Evolutionary conservation across 2,888 invertebrate species (phyloP).

Genomic region (Neuroscelio doddi): DNA sequence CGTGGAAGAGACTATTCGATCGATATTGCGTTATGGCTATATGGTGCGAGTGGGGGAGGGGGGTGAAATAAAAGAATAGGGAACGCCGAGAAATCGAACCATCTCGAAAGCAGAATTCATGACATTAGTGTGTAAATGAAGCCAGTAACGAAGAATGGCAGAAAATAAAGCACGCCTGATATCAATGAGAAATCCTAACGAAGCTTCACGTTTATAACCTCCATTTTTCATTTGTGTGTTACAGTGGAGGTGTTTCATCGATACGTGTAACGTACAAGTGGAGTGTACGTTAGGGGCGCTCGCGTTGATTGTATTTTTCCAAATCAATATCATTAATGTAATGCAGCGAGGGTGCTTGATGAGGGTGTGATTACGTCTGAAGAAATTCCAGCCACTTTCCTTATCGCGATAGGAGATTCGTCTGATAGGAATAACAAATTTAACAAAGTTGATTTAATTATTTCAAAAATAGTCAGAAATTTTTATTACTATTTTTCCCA

Average conservation of each 20-base stretch:
- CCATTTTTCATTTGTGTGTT: constrained; percentile 31
- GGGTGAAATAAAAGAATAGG: too few species aligned
- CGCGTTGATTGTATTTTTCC: constrained; percentile 64
- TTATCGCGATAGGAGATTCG: too few species aligned
- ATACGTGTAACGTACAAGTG: constrained; percentile 9
- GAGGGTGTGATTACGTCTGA: constrained; percentile 54
- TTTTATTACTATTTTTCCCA: not conserved
- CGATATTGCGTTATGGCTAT: constrained; percentile 35
- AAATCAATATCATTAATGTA: constrained; percentile 69
- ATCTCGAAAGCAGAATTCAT: constrained; percentile 28
- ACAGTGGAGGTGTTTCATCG: constrained; percentile 16
- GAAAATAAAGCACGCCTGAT: too few species aligned
- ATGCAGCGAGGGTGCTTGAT: constrained; percentile 67
- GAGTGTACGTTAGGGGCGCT: constrained; percentile 9
- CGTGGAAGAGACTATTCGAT: constrained; percentile 40
- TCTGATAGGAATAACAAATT: too few species aligned
- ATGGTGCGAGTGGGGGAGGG: constrained; percentile 22
- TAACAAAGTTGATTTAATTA: too few species aligned
- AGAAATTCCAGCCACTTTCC: constrained; percentile 9
- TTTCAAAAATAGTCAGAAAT: too few species aligned
- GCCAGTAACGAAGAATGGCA: constrained; percentile 31
- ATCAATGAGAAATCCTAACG: constrained; percentile 46
- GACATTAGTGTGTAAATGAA: constrained; percentile 62
- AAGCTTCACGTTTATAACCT: constrained; percentile 21
- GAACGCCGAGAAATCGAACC: constrained; percentile 24